Evolutionary conservation across 2,113 vertebrate species (phyloP).

Genomic region (Ia io): DNA sequence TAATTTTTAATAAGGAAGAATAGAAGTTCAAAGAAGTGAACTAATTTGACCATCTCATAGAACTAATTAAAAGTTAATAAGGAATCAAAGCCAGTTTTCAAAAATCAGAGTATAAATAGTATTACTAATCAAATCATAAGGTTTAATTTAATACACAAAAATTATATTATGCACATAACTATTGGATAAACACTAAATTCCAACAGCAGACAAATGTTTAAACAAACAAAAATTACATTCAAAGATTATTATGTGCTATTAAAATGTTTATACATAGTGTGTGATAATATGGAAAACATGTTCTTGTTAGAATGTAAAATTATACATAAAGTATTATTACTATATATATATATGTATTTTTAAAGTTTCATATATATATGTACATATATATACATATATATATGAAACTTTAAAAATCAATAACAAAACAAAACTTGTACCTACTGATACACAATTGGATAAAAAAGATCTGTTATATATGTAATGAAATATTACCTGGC

Average conservation of each 20-base stretch:
- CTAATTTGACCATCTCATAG: neutral
- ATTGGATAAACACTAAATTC: neutral
- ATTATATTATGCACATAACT: neutral
- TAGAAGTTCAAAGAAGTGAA: neutral
- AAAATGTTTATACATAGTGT: neutral
- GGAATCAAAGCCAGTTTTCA: neutral
- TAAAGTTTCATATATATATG: too few relatives aligned
- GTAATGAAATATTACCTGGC: neutral
- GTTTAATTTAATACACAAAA: neutral
- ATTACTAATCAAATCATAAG: neutral
- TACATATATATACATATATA: neutral
- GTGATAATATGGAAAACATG: neutral
- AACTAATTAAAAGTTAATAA: neutral
- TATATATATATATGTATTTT: too few relatives aligned
- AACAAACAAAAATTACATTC: neutral
- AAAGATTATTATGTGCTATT: neutral
- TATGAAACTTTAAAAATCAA: neutral
- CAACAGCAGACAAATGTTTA: neutral
- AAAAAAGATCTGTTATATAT: neutral
- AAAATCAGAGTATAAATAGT: neutral
- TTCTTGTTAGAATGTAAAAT: conserved; percentile 22
- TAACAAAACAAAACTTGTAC: neutral
- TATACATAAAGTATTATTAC: neutral
- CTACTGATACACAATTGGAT: neutral
- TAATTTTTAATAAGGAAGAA: neutral